Evolutionary conservation across 1,140 invertebrate species (phyloP), one percentile per base, ranked within the genome.

Genomic region (Drosophila seguyi): DNA sequence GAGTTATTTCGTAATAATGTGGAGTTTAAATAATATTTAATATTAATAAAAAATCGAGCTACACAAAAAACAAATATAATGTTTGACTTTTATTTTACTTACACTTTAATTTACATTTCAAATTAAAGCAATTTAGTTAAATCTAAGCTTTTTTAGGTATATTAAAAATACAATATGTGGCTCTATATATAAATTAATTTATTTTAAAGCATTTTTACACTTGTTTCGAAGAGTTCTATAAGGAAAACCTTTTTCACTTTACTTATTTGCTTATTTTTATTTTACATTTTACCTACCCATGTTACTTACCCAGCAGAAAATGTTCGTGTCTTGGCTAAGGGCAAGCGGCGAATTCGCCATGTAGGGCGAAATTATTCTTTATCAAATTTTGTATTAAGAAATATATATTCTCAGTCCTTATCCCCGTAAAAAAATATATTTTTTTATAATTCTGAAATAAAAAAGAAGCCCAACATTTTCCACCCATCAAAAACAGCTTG

Each of bases 1-100:
- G 38, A 91, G 1, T 18, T 90, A 14, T 16, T 90, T 5, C 22
- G 48, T 3, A 85, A 81, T 10, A 90, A 90, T 48, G 79, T 90
- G 0, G 65, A 82, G 20, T 90, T 90, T 41, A 81, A 73, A 14
- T 88, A 69, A 42, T 1, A 18, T 13, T 8, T 13, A 5, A 10
- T n/a, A 14, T 29, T 16, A 55, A 11, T 0, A 34, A 34, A 2
- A 16, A 10, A 13, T 2, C 13, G 25, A 50, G 22, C 6, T 6
- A 22, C 2, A 41, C 8, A 41, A 8, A 7, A 4, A 18, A 41
- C 7, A 18, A 39, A n/a, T n/a, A n/a, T n/a, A 16, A 39, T 39
- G 6, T 5, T 42, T 42, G 2, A 4, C 10, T 42, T 42, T 5
- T 11, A 18, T 5, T 42, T 42, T 11, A 41, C 18, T 41, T 4